Percentiles rank a stretch among this genome's conserved stretches.
Conservation (phyloP, 2,888 invertebrate genomes). For the Parochlus steinenii region DNA sequence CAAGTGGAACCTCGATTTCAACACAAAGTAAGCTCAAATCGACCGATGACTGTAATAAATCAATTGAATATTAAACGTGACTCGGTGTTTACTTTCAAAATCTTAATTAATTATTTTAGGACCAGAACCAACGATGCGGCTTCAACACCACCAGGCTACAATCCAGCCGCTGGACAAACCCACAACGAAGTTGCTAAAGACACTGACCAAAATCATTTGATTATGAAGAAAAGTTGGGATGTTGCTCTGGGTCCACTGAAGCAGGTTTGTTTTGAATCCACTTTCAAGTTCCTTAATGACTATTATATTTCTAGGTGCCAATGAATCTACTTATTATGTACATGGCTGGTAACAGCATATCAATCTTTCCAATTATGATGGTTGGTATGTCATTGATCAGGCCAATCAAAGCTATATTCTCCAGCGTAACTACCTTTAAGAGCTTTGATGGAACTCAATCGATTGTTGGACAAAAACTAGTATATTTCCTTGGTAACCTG, state of each 20-base stretch:
- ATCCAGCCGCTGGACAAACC: slow-evolving; percentile 49
- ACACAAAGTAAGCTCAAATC: slow-evolving; percentile 32
- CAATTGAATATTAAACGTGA: slow-evolving; percentile 5
- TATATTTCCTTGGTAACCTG: slow-evolving; percentile 85
- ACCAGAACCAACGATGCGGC: slow-evolving; percentile 34
- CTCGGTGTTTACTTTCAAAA: background rate
- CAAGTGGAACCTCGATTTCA: slow-evolving; percentile 49
- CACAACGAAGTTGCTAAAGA: slow-evolving; percentile 68
- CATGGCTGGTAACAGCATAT: slow-evolving; percentile 98
- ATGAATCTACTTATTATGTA: slow-evolving; percentile 99
- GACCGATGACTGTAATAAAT: slow-evolving; percentile 14
- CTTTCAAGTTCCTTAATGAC: background rate
- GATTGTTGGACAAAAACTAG: slow-evolving; percentile 66
- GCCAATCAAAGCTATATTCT: slow-evolving; percentile 87
- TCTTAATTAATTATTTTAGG: slow-evolving; percentile 2
- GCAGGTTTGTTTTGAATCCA: slow-evolving; percentile 36
- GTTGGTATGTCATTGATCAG: slow-evolving; percentile 97
- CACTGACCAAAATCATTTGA: slow-evolving; percentile 63
- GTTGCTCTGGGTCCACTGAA: slow-evolving; percentile 87
- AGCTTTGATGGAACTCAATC: slow-evolving; percentile 88
- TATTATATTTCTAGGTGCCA: slow-evolving; percentile 37
- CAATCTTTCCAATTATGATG: slow-evolving; percentile 99
- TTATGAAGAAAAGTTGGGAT: slow-evolving; percentile 94
- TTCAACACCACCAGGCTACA: slow-evolving; percentile 73
- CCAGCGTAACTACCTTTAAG: slow-evolving; percentile 79